Conservation (phyloP, 1,140 invertebrate genomes). For the Calycopis cecrops region DNA sequence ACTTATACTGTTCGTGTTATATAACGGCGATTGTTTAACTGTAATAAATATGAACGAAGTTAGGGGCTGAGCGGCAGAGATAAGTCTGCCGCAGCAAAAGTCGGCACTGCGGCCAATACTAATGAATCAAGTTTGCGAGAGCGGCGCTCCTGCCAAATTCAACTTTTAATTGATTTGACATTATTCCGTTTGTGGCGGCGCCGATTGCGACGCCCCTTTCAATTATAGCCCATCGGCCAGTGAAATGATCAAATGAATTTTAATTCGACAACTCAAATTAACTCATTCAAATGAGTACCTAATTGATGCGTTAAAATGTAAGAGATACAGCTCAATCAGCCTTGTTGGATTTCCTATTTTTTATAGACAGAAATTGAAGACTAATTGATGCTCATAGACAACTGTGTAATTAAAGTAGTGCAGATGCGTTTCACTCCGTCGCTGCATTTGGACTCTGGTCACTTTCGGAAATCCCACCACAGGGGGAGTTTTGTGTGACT, state of each 20-base stretch:
- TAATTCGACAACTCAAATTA: slow-evolving; percentile 54
- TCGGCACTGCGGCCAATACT: slow-evolving; percentile 19
- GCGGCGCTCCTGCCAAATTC: slow-evolving; percentile 41
- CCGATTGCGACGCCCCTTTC: slow-evolving; percentile 48
- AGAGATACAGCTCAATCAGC: too few species aligned
- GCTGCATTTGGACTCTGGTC: too few species aligned
- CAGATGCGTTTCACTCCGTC: too few species aligned
- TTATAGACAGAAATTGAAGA: too few species aligned
- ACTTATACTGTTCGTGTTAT: too few species aligned
- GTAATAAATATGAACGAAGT: neutral
- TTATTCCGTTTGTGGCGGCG: slow-evolving; percentile 58
- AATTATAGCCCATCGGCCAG: slow-evolving; percentile 60
- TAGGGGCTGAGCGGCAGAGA: slow-evolving; percentile 39
- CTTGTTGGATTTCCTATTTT: too few species aligned
- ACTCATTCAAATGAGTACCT: slow-evolving; percentile 47
- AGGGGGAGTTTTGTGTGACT: too few species aligned
- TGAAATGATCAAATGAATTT: slow-evolving; percentile 68
- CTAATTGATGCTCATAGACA: too few species aligned
- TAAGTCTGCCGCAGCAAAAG: slow-evolving; percentile 31
- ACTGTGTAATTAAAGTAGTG: too few species aligned
- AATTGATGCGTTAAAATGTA: neutral
- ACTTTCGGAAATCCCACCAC: too few species aligned
- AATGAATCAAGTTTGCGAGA: slow-evolving; percentile 21
- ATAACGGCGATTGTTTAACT: too few species aligned
- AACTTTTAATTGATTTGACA: slow-evolving; percentile 68